A percentile compares a stretch with the other conserved stretches of the same genome.
These are phyloP conservation scores for Trididemnum nubilum DNA, from an alignment of 23 tunicate species.

Conservation along the genomic window DNA sequence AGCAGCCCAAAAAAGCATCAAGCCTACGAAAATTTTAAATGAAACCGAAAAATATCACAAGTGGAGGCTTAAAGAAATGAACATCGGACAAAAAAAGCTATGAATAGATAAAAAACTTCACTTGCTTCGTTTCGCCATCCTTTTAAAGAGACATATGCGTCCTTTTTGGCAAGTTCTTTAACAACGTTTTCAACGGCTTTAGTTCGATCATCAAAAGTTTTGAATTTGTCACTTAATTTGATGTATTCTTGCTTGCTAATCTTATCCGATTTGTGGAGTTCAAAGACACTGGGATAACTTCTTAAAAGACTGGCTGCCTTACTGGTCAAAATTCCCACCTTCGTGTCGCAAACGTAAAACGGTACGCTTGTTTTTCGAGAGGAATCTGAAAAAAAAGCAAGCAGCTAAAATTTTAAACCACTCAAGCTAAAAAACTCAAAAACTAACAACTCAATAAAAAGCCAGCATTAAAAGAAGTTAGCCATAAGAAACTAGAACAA, in stretches of 20 bases:
- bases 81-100: background rate
- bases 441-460: no score
- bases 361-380: background rate
- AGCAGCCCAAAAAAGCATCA: no score
- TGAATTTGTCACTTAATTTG: background rate
- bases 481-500: no score
- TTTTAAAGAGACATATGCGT: constrained; percentile 40
- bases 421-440: no score
- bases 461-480: no score
- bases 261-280: background rate
- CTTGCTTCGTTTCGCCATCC: constrained; percentile 77
- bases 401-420: no score
- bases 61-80: background rate
- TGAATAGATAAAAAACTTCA: no score
- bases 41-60: background rate
- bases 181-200: constrained; percentile 47
- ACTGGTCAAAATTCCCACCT: constrained; percentile 21
- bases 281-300: constrained; percentile 55
- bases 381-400: constrained; percentile 8
- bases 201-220: constrained; percentile 45
- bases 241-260: constrained; percentile 18
- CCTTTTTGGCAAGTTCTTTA: constrained; percentile 19
- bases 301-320: background rate
- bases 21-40: no score
- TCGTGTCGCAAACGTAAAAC: background rate